These are phyloP conservation scores for Ptilorrhoa leucosticta DNA, from an alignment of 2,113 vertebrate genomes.

Conservation along the genomic window DNA sequence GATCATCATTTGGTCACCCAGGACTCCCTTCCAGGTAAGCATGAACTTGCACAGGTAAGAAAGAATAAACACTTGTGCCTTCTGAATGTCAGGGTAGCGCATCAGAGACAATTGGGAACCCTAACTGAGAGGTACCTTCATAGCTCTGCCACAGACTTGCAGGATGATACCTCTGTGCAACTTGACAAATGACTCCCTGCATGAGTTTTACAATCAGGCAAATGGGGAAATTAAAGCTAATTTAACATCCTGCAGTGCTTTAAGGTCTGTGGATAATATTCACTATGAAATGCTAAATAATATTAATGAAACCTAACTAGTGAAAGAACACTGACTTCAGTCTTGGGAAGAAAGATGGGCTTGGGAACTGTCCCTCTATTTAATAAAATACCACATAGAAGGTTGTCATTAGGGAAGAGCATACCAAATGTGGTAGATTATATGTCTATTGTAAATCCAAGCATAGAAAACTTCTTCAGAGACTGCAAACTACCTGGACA, in stretches of 20 bases:
- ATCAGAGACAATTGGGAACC: background rate
- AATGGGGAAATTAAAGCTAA: conserved; percentile 9
- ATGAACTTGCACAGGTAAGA: background rate
- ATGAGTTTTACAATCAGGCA: background rate
- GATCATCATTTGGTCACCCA: background rate
- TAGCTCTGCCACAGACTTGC: background rate
- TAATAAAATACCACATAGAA: background rate
- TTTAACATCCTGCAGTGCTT: background rate
- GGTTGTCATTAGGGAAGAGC: background rate
- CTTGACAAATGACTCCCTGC: background rate
- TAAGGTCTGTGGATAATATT: background rate
- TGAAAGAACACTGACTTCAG: background rate
- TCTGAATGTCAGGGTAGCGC: background rate
- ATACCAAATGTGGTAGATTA: background rate
- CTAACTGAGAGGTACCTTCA: background rate
- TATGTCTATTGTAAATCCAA: background rate
- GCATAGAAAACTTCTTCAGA: background rate
- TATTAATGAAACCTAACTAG: background rate
- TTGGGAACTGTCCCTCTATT: background rate
- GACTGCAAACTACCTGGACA: background rate
- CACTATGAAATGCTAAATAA: background rate
- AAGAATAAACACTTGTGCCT: background rate
- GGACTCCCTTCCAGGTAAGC: background rate
- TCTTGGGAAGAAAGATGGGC: background rate
- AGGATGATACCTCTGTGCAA: background rate